Evolutionary conservation across 2,888 invertebrate genomes (phyloP).

Genomic region (Drosophila colorata): DNA sequence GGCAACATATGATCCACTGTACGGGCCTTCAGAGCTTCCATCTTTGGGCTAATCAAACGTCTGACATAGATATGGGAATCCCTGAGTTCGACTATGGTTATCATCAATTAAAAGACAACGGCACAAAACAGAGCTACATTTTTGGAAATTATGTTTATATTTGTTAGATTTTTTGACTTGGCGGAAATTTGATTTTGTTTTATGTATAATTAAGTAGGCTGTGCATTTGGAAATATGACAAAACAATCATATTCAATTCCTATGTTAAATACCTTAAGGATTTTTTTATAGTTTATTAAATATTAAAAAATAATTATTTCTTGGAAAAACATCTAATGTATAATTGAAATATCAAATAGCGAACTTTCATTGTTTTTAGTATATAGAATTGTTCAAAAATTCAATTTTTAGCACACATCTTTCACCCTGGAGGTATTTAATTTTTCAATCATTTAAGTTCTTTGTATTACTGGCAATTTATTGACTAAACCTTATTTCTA

Average conservation of each 20-base stretch:
- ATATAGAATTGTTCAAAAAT: no score
- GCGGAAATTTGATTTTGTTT: not conserved
- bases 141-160: not conserved
- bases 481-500: not conserved
- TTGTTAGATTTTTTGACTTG: not conserved
- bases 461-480: no score
- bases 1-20: not conserved
- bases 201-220: not conserved
- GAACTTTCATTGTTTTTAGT: no score
- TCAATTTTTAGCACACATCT: no score
- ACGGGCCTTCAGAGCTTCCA: not conserved
- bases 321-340: no score
- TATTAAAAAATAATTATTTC: no score
- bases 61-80: not conserved
- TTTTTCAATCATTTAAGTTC: no score
- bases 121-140: not conserved
- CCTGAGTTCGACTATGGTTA: not conserved
- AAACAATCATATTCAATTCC: no score
- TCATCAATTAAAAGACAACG: not conserved
- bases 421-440: no score
- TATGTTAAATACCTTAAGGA: no score
- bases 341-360: no score
- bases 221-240: not conserved
- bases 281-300: no score
- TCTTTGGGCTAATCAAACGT: not conserved